Conservation (phyloP, 2,888 invertebrate genomes). For the Hipparchia semele region DNA sequence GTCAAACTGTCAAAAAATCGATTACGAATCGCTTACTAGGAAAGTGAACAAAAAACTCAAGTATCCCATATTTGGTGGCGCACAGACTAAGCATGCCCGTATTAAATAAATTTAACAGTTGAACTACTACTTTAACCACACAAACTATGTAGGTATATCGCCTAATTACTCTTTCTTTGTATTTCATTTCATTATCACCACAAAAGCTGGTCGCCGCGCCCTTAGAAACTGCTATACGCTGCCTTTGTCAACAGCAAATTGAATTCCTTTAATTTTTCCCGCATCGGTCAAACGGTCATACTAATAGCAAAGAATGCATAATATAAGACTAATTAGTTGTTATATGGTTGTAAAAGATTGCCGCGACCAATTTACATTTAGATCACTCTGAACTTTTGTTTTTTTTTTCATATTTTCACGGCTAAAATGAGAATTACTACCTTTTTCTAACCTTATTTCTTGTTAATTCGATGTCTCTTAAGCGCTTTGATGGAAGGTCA, state of each 20-base stretch:
- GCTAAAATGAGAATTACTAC: constrained; percentile 6
- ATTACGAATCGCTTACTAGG: background rate
- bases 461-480: constrained; percentile 8
- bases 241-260: background rate
- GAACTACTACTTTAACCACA: background rate
- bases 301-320: background rate
- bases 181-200: constrained; percentile 9
- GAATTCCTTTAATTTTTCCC: constrained; percentile 7
- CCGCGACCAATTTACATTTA: constrained; percentile 1
- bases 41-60: background rate
- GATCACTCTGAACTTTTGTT: constrained; percentile 2
- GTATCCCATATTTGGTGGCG: background rate
- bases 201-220: constrained; percentile 11
- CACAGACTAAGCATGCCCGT: background rate
- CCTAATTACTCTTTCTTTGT: constrained; percentile 7
- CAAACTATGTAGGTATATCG: background rate
- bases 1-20: background rate
- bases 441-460: background rate
- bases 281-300: background rate
- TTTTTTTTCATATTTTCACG: constrained; percentile 5
- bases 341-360: background rate
- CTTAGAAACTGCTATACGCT: background rate
- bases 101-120: background rate
- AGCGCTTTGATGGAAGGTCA: constrained; percentile 10
- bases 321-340: background rate